These are phyloP conservation scores for Drosophila ananassae DNA, from an alignment of 1,140 invertebrate species.

Conservation along the genomic window DNA sequence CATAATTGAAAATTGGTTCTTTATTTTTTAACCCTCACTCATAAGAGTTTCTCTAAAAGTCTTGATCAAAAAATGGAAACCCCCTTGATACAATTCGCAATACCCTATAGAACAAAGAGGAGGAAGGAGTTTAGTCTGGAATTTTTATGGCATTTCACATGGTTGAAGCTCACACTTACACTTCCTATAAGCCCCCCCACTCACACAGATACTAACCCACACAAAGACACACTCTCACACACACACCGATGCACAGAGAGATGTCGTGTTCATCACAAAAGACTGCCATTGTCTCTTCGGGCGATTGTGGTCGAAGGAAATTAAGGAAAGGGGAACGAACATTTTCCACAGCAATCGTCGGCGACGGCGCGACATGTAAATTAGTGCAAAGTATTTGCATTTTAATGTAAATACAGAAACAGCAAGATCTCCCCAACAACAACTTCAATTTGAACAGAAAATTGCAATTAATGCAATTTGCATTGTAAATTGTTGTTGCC, in stretches of 20 bases:
- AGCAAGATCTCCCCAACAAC: constrained; percentile 4
- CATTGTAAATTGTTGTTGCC: constrained; percentile 54
- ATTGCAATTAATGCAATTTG: constrained; percentile 74
- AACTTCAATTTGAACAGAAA: constrained; percentile 50
- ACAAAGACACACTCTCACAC: not conserved
- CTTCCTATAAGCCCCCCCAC: constrained; percentile 24
- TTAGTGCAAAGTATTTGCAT: constrained; percentile 72
- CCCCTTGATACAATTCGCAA: not conserved
- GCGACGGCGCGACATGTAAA: constrained; percentile 69
- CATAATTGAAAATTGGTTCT: too few relatives aligned
- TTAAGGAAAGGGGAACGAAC: not conserved
- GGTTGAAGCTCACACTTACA: constrained; percentile 57
- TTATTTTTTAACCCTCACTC: not conserved
- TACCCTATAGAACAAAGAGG: not conserved
- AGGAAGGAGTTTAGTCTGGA: constrained; percentile 37
- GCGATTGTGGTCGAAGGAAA: constrained; percentile 12
- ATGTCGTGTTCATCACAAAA: constrained; percentile 48
- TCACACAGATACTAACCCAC: constrained; percentile 20
- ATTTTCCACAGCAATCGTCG: constrained; percentile 42
- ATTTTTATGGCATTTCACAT: constrained; percentile 77
- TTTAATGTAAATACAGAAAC: constrained; percentile 60
- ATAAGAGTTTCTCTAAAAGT: not conserved
- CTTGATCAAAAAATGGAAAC: not conserved
- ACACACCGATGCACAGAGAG: not conserved
- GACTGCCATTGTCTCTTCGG: constrained; percentile 54